Base-by-base conservation (phyloP, 2,888 invertebrate species). In the Drosophila phalerata region DNA sequence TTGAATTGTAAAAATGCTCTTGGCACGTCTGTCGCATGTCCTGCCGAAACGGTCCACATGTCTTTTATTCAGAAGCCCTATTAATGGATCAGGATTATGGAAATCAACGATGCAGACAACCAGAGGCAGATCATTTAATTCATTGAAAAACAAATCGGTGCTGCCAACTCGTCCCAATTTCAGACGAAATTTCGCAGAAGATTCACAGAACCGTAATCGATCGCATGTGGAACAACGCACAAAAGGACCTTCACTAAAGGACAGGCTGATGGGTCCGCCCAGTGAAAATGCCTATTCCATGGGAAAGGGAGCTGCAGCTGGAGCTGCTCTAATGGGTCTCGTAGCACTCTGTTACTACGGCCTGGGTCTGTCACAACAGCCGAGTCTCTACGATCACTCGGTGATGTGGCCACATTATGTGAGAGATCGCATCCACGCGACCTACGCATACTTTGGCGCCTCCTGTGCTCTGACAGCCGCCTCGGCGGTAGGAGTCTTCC, bases 391-490 rank as follows among this genome's bases (percentile, higher is more conserved):
- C 52, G 98, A 99, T 90, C 95, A 96, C 90, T 95, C 97, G 67
- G 94, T 96, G 97, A 92, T 98, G 62, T 99, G 99, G 99, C 98
- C 99, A 1, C 94, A 97, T 83, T 97, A 97, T 93, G 98, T 99
- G 0, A 96, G 95, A 89, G 96, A 98, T 49, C 94, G 99, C 60
- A 96, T 99, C 76, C 96, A 95, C 79, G 92, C 95, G 43, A 99
- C 99, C 0, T 99, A 99, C 92, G 93, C 95, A 80, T 99, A 99
- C 92, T 97, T 99, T 92, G 98, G 97, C 57, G 96, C 96, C 5
- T 97, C 98, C 17, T 93, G 99, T 19, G 94, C 93, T 0, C 87
- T 98, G 19, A 98, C 98, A 10, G 98, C 97, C 17, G 96, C 95
- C 1, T 95, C 97, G 80, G 98, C 98, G 5, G 93, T 95, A 6